These are phyloP conservation scores for Arrhamphus sclerolepis DNA, from an alignment of 2,797 vertebrate species.

Conservation along the genomic window DNA sequence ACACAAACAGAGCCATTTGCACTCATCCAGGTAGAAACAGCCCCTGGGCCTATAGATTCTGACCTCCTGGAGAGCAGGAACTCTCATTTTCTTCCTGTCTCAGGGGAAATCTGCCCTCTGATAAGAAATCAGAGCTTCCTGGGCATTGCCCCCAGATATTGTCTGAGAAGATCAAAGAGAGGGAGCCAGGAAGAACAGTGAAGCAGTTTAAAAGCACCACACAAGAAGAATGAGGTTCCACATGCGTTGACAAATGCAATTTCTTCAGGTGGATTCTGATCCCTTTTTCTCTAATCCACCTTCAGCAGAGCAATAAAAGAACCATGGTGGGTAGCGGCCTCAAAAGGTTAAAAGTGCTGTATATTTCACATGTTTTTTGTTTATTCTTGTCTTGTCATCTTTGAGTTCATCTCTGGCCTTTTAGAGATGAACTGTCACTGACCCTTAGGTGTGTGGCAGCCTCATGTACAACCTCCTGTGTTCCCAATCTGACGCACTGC, in stretches of 20 bases:
- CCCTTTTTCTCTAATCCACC: constrained; percentile 51
- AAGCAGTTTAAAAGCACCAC: constrained; percentile 51
- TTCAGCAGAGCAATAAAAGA: constrained; percentile 51
- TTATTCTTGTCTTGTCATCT: constrained; percentile 25
- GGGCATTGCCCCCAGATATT: constrained; percentile 78
- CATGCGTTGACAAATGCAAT: constrained; percentile 61
- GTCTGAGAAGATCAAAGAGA: constrained; percentile 76
- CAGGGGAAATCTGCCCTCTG: constrained; percentile 81
- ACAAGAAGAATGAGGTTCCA: constrained; percentile 54
- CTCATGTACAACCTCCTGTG: constrained; percentile 56
- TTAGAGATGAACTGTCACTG: constrained; percentile 67
- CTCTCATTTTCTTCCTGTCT: constrained; percentile 80
- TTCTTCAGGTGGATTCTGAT: constrained; percentile 52
- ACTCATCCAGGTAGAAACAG: constrained; percentile 60
- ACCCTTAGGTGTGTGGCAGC: constrained; percentile 60
- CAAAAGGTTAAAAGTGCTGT: constrained; percentile 38
- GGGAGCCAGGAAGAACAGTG: constrained; percentile 62
- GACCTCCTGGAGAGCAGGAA: constrained; percentile 71
- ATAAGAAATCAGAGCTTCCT: constrained; percentile 78
- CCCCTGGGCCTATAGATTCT: constrained; percentile 60
- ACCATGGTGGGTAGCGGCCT: constrained; percentile 31
- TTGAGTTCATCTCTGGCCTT: constrained; percentile 59
- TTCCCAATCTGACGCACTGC: constrained; percentile 60
- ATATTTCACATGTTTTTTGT: constrained; percentile 45
- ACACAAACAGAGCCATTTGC: constrained; percentile 29